Percentiles rank a stretch among this genome's conserved stretches.
phyloP scores from a whole-genome alignment of 2,113 vertebrate genomes.

The Mixornis gularis region DNA sequence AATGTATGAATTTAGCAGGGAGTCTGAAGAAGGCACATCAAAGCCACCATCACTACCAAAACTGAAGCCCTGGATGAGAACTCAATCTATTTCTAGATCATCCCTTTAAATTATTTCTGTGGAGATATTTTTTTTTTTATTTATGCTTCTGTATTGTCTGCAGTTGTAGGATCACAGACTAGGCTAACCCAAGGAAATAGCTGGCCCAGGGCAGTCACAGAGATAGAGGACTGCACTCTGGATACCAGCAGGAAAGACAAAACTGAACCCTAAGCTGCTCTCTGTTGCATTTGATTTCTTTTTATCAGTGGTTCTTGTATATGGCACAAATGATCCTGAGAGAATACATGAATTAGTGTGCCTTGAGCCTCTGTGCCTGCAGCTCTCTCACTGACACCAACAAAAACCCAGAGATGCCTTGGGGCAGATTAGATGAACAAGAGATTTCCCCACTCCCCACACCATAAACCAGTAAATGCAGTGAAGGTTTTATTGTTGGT shows the following conservation, averaged over 20 bases:
- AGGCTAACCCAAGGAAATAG: background rate
- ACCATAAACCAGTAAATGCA: background rate
- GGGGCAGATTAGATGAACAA: background rate
- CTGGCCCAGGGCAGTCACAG: background rate
- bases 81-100: background rate
- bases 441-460: background rate
- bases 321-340: background rate
- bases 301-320: background rate
- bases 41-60: background rate
- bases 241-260: background rate
- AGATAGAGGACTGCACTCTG: background rate
- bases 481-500: background rate
- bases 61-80: background rate
- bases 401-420: background rate
- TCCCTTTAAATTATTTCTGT: background rate
- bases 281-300: background rate
- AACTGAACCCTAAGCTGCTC: background rate
- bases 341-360: background rate
- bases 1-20: constrained; percentile 19
- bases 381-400: background rate
- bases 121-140: background rate
- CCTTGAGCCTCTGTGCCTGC: background rate
- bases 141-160: background rate
- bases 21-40: background rate
- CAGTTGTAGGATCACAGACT: background rate